Evolutionary conservation across 1,140 invertebrate genomes (phyloP).

Genomic region (Brachionus manjavacas): DNA sequence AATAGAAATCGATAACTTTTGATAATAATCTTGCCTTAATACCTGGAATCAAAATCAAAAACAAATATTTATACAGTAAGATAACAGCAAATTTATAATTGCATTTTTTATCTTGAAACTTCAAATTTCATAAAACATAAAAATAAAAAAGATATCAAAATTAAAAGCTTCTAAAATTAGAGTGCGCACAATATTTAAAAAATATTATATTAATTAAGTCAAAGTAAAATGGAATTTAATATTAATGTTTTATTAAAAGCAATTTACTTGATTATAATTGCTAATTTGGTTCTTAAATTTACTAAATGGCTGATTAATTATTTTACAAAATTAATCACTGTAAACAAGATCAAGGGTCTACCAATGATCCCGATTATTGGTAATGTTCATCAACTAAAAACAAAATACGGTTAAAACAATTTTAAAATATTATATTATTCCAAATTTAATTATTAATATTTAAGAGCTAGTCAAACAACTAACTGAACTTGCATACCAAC

Average conservation of each 20-base stretch:
- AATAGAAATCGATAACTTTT: too few relatives aligned
- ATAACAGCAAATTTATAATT: too few relatives aligned
- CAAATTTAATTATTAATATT: too few relatives aligned
- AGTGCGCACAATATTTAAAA: neutral
- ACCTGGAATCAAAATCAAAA: too few relatives aligned
- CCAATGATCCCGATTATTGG: constrained; percentile 23
- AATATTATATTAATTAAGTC: too few relatives aligned
- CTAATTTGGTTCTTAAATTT: neutral
- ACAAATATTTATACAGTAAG: too few relatives aligned
- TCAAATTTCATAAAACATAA: too few relatives aligned
- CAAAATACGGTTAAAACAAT: neutral
- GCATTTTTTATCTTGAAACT: too few relatives aligned
- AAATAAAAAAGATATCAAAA: too few relatives aligned
- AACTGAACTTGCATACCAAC: neutral
- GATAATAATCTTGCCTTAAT: too few relatives aligned
- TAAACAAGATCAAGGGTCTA: constrained; percentile 28
- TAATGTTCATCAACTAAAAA: constrained; percentile 26
- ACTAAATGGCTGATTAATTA: constrained; percentile 11
- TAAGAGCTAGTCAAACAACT: constrained; percentile 21
- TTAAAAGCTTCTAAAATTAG: too few relatives aligned
- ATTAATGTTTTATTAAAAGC: neutral
- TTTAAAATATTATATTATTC: neutral
- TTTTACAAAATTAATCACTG: neutral
- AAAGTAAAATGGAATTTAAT: neutral
- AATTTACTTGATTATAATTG: neutral